These are phyloP conservation scores for Mormoops blainvillei DNA, from an alignment of 2,113 vertebrate species.

Conservation along the genomic window DNA sequence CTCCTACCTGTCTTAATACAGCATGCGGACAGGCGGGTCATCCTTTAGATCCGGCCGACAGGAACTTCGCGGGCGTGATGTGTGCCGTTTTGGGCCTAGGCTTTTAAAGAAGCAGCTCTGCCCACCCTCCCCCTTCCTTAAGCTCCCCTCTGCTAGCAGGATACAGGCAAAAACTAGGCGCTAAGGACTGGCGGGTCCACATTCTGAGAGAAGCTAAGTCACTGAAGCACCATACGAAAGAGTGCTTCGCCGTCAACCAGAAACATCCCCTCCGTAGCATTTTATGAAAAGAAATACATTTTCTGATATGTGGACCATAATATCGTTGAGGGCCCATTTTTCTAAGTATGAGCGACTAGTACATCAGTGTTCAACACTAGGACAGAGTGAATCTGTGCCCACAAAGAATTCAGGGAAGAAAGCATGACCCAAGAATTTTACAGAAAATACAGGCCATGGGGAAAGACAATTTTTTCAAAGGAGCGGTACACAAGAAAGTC, in stretches of 20 bases:
- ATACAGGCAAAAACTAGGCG: too few species aligned
- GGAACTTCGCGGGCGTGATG: background rate
- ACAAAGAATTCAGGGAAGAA: background rate
- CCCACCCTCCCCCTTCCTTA: background rate
- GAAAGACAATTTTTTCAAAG: background rate
- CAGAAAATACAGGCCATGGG: background rate
- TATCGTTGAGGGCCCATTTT: background rate
- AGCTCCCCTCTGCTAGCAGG: background rate
- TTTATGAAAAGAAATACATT: background rate
- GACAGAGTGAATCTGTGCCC: background rate
- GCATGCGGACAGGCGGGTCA: accelerated
- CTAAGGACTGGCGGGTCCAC: background rate
- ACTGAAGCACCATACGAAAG: too few species aligned
- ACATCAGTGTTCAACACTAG: background rate
- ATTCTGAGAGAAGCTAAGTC: background rate
- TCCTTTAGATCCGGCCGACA: background rate
- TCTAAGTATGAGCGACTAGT: background rate
- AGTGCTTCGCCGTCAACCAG: background rate
- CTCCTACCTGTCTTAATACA: background rate
- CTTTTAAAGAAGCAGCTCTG: background rate
- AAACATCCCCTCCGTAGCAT: background rate
- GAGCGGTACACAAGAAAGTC: background rate
- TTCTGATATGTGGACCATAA: background rate
- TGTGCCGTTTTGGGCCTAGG: background rate
- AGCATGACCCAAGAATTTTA: background rate